Evolutionary conservation across 2,113 vertebrate species (phyloP).

Genomic region (Fregetta grallaria): DNA sequence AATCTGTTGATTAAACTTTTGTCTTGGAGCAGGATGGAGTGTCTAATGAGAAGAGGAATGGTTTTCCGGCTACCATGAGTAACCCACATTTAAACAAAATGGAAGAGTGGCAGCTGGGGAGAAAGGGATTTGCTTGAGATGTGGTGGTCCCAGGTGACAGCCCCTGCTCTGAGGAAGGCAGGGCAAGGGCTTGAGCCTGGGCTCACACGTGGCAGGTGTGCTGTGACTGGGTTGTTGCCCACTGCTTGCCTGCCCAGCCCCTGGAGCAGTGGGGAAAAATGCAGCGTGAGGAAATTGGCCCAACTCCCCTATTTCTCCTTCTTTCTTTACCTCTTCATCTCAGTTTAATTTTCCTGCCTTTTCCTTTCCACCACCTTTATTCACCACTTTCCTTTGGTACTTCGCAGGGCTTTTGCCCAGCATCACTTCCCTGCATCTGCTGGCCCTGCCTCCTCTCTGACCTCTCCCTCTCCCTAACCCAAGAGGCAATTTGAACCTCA

Average conservation of each 20-base stretch:
- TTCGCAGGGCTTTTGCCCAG: not conserved
- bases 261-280: not conserved
- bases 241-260: not conserved
- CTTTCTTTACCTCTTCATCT: not conserved
- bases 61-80: not conserved
- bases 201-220: not conserved
- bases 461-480: not conserved
- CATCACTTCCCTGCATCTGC: not conserved
- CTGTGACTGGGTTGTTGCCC: not conserved
- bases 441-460: not conserved
- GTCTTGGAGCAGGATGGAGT: not conserved
- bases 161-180: not conserved
- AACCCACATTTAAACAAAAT: not conserved
- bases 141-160: not conserved
- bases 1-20: not conserved
- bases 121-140: not conserved
- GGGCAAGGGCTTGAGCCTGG: not conserved
- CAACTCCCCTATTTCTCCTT: not conserved
- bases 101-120: not conserved
- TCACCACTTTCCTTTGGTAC: not conserved
- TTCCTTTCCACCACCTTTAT: not conserved
- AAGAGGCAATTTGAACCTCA: not conserved
- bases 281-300: accelerated
- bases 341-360: not conserved
- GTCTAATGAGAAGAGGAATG: not conserved